phyloP scores from a whole-genome alignment of 2,797 vertebrate species.

The Sparidentex hasta region DNA sequence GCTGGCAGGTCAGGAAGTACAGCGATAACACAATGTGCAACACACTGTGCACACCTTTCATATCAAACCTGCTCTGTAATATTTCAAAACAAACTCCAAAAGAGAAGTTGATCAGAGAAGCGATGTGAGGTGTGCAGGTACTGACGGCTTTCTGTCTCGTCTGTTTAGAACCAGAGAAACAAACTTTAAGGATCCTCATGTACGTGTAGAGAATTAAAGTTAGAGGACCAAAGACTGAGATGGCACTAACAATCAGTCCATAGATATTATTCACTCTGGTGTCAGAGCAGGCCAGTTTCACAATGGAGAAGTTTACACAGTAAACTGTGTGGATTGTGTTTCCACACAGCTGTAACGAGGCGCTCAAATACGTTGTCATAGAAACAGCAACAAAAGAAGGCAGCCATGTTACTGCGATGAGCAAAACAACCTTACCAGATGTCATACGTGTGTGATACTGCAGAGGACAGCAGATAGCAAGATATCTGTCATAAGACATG shows the following conservation, averaged over 20 bases:
- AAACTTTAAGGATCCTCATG: slow-evolving; percentile 41
- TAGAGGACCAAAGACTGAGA: not conserved
- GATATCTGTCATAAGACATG: slow-evolving; percentile 1
- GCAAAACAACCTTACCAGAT: not conserved
- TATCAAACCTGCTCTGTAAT: slow-evolving; percentile 8
- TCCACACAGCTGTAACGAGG: slow-evolving; percentile 40
- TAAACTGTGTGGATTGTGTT: slow-evolving; percentile 47
- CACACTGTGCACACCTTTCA: not conserved
- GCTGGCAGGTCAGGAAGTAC: slow-evolving; percentile 48
- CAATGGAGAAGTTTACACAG: slow-evolving; percentile 51
- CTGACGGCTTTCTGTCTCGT: slow-evolving; percentile 43
- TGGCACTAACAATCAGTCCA: not conserved
- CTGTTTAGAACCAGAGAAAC: slow-evolving; percentile 36
- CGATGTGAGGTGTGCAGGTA: slow-evolving; percentile 43
- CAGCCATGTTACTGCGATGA: slow-evolving; percentile 29
- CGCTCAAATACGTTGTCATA: too few species aligned
- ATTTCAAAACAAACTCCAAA: not conserved
- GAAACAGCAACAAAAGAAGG: too few species aligned
- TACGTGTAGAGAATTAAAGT: slow-evolving; percentile 44
- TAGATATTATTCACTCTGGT: slow-evolving; percentile 39
- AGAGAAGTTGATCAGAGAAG: slow-evolving; percentile 28
- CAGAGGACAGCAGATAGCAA: not conserved
- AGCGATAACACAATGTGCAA: slow-evolving; percentile 35
- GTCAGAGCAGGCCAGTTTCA: slow-evolving; percentile 53
- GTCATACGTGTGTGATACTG: slow-evolving; percentile 34